phyloP scores from a whole-genome alignment of 2,888 invertebrate genomes.

The Gymnocheta viridis region DNA sequence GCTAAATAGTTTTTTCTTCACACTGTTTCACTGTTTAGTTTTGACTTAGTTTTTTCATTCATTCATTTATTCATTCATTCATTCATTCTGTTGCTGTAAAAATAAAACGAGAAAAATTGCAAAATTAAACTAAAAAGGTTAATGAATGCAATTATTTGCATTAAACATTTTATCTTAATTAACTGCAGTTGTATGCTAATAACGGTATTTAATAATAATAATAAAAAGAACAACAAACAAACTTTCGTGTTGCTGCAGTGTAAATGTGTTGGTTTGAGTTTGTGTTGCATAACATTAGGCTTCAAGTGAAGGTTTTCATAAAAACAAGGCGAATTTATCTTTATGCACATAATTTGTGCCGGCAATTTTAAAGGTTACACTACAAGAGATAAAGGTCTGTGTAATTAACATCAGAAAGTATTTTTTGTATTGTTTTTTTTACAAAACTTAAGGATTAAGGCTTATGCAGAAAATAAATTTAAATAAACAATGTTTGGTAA shows the following conservation, averaged over 20 bases:
- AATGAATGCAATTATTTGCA: conserved; percentile 60
- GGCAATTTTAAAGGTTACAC: neutral
- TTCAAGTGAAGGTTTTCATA: neutral
- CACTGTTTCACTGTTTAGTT: neutral
- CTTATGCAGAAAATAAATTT: neutral
- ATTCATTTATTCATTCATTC: too few relatives aligned
- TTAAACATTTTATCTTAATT: conserved; percentile 51
- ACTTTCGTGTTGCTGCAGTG: neutral
- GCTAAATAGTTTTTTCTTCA: neutral
- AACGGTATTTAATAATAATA: conserved; percentile 40
- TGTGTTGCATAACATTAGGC: conserved; percentile 38
- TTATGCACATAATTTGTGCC: neutral
- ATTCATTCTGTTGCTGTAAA: too few relatives aligned
- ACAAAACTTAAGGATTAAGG: neutral
- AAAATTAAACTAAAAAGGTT: conserved; percentile 40
- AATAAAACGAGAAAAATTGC: neutral
- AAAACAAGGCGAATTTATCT: neutral
- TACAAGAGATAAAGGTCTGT: neutral
- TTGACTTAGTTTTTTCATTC: neutral
- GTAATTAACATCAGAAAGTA: neutral
- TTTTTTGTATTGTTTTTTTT: neutral
- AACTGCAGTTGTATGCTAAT: conserved; percentile 50
- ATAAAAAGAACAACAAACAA: conserved; percentile 12
- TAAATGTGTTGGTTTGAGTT: neutral
- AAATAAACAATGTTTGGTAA: neutral